Evolutionary conservation across 2,888 invertebrate genomes (phyloP).

Genomic region (Thalpophila matura): DNA sequence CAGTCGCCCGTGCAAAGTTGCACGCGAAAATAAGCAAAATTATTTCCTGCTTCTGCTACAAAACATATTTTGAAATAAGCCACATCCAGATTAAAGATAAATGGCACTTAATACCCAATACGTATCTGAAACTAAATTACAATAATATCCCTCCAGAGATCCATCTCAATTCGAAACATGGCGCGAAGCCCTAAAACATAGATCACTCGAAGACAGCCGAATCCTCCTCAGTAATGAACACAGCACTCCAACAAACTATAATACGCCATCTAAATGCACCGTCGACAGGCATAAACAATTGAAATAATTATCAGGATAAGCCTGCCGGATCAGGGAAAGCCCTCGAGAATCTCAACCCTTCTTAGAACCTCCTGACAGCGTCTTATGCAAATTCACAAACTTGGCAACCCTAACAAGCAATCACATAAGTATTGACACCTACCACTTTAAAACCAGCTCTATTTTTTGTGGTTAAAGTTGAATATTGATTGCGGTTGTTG

Average conservation of each 20-base stretch:
- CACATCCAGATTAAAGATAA: conserved; percentile 18
- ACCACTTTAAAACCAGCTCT: conserved; percentile 49
- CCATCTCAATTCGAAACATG: conserved; percentile 76
- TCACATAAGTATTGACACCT: conserved; percentile 37
- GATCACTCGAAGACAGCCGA: conserved; percentile 82
- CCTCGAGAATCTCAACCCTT: conserved; percentile 89
- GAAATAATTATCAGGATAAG: conserved; percentile 91
- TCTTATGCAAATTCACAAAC: conserved; percentile 90
- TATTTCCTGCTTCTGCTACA: too few relatives aligned
- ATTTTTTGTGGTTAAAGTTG: not conserved
- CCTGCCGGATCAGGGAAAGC: conserved; percentile 86
- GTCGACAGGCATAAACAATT: conserved; percentile 91
- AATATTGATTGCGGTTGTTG: conserved; percentile 37
- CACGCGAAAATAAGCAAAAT: too few relatives aligned
- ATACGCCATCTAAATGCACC: conserved; percentile 90
- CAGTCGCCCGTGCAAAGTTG: too few relatives aligned
- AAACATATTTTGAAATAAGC: too few relatives aligned
- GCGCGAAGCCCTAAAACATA: conserved; percentile 74
- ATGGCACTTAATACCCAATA: conserved; percentile 41
- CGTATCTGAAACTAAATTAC: conserved; percentile 62
- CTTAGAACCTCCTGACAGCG: conserved; percentile 84
- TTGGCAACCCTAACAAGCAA: conserved; percentile 68
- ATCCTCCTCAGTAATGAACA: conserved; percentile 83
- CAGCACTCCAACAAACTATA: conserved; percentile 87
- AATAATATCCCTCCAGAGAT: conserved; percentile 73